Evolutionary conservation across 2,888 invertebrate genomes (phyloP).

Genomic region (Vanessa cardui): DNA sequence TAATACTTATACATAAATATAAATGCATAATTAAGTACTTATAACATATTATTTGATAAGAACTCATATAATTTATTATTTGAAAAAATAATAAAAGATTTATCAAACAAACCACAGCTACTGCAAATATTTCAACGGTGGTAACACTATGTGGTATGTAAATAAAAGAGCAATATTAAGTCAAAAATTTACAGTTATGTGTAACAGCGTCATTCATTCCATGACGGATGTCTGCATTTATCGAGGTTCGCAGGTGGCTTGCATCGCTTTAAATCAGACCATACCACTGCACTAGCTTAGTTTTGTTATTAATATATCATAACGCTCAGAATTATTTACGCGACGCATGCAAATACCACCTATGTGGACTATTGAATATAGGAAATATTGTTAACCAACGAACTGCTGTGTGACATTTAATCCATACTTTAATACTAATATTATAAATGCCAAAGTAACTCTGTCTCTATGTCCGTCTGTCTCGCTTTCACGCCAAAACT

Average conservation of each 20-base stretch:
- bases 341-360: background rate
- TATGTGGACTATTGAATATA: too few relatives aligned
- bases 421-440: too few relatives aligned
- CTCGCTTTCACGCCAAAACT: too few relatives aligned
- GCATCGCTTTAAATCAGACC: constrained; percentile 49
- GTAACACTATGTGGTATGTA: constrained; percentile 3
- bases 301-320: constrained; percentile 52
- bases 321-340: constrained; percentile 25
- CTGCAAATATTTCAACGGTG: background rate
- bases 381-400: background rate
- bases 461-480: too few relatives aligned
- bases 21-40: too few relatives aligned
- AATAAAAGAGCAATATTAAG: constrained; percentile 27
- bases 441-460: too few relatives aligned
- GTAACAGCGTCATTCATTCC: constrained; percentile 47
- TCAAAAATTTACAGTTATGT: constrained; percentile 28
- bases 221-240: constrained; percentile 56
- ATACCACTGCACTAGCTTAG: constrained; percentile 48
- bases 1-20: too few relatives aligned
- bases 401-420: too few relatives aligned
- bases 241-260: constrained; percentile 51
- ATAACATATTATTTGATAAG: background rate
- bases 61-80: background rate
- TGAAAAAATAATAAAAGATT: background rate
- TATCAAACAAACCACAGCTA: background rate